Conservation (phyloP, 2,797 vertebrate species). For the Denticeps clupeoides region DNA sequence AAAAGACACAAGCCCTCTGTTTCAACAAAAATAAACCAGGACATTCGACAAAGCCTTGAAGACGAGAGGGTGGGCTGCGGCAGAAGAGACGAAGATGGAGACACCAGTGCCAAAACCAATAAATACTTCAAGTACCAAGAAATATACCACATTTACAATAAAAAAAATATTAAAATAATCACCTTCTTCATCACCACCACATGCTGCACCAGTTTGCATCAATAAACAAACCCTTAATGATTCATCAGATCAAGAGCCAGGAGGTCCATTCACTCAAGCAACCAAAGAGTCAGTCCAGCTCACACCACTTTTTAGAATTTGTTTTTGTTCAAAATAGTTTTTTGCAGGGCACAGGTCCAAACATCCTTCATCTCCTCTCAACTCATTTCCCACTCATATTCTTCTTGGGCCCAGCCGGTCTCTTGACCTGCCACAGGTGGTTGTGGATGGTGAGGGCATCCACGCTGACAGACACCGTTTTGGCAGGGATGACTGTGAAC, state of each 20-base stretch:
- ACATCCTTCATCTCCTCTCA: slow-evolving; percentile 1
- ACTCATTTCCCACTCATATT: slow-evolving; percentile 59
- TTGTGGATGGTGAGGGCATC: slow-evolving; percentile 93
- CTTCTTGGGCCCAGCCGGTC: slow-evolving; percentile 81
- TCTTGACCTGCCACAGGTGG: slow-evolving; percentile 91
- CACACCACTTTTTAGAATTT: slow-evolving; percentile 6
- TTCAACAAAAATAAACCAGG: slow-evolving; percentile 1
- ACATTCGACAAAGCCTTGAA: background rate
- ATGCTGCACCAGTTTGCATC: slow-evolving; percentile 14
- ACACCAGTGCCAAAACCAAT: slow-evolving; percentile 57
- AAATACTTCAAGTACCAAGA: slow-evolving; percentile 74
- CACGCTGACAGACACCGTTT: slow-evolving; percentile 94
- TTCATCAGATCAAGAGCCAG: slow-evolving; percentile 28
- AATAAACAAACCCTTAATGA: slow-evolving; percentile 32
- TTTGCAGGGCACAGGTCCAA: background rate
- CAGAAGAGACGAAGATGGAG: too few species aligned
- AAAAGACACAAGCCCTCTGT: slow-evolving; percentile 9
- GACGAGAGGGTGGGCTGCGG: background rate
- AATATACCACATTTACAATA: slow-evolving; percentile 45
- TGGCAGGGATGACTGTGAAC: slow-evolving; percentile 90
- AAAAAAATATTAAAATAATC: slow-evolving; percentile 26
- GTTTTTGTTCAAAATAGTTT: slow-evolving; percentile 5
- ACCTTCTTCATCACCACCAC: slow-evolving; percentile 3
- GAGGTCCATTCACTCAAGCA: slow-evolving; percentile 31
- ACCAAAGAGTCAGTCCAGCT: slow-evolving; percentile 37